A percentile compares a stretch with the other conserved stretches of the same genome.
phyloP scores from a whole-genome alignment of 2,888 invertebrate species.

The Miltochrista miniata region DNA sequence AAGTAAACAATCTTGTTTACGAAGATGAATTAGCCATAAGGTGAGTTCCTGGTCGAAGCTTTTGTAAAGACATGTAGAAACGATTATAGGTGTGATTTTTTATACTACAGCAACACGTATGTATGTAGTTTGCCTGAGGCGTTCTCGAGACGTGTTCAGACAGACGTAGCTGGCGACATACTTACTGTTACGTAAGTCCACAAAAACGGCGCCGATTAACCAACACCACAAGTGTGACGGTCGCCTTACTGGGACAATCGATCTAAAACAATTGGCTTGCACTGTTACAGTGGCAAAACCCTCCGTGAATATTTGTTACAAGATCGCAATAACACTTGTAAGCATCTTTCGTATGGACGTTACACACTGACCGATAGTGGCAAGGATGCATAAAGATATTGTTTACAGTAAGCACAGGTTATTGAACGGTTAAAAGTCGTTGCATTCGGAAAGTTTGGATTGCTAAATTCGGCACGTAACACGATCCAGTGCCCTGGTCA shows the following conservation, averaged over 20 bases:
- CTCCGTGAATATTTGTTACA: conserved; percentile 23
- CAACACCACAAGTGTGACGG: conserved; percentile 38
- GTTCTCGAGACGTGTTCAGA: conserved; percentile 18
- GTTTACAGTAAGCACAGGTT: conserved; percentile 22
- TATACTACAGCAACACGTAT: conserved; percentile 5
- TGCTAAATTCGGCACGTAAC: conserved; percentile 33
- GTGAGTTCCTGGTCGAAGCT: conserved; percentile 21
- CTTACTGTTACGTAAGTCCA: conserved; percentile 51
- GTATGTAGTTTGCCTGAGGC: conserved; percentile 12
- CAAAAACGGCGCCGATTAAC: conserved; percentile 47
- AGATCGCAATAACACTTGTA: conserved; percentile 22
- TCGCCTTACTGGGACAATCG: conserved; percentile 26
- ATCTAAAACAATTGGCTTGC: conserved; percentile 25
- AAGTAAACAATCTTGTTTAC: conserved; percentile 21
- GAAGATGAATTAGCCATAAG: conserved; percentile 31
- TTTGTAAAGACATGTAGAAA: conserved; percentile 11
- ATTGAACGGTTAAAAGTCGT: conserved; percentile 24
- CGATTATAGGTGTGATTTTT: conserved; percentile 15
- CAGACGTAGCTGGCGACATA: conserved; percentile 30
- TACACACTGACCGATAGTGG: conserved; percentile 30
- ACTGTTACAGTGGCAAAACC: conserved; percentile 2
- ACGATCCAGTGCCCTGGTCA: conserved; percentile 32
- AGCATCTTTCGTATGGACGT: conserved; percentile 29
- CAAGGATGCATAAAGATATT: conserved; percentile 22
- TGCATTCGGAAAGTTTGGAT: conserved; percentile 33